These are phyloP conservation scores for Baryphthengus martii DNA, from an alignment of 2,113 vertebrate genomes.

Conservation along the genomic window DNA sequence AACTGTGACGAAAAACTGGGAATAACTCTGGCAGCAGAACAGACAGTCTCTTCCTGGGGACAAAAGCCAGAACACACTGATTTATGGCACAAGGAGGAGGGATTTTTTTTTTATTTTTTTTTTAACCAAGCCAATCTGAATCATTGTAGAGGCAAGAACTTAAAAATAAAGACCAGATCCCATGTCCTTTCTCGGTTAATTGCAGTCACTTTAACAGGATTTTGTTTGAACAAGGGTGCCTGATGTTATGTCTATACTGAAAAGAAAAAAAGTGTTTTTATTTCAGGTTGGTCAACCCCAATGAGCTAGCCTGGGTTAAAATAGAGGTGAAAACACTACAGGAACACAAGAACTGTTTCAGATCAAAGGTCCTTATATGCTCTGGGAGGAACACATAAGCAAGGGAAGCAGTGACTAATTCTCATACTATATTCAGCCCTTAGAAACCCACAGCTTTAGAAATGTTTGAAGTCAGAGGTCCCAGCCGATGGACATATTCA, in stretches of 20 bases:
- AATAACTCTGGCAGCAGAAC: background rate
- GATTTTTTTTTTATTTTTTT: background rate
- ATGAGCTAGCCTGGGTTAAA: background rate
- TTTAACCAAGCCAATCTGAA: background rate
- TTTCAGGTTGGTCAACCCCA: background rate
- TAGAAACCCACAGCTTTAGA: background rate
- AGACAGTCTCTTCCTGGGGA: background rate
- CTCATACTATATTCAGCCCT: background rate
- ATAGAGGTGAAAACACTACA: background rate
- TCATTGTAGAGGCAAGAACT: background rate
- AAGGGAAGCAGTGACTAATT: background rate
- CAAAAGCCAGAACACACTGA: background rate
- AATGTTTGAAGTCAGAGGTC: background rate
- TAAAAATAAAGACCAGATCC: background rate
- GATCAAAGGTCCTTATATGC: background rate
- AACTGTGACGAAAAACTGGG: background rate
- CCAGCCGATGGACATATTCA: background rate
- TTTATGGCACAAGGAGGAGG: background rate
- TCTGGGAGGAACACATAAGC: background rate
- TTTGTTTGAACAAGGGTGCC: slow-evolving; percentile 1
- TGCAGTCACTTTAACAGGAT: background rate
- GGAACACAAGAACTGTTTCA: background rate
- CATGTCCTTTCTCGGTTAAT: background rate
- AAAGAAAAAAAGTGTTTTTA: background rate
- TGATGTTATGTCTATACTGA: background rate